A percentile compares a stretch with the other conserved stretches of the same genome.
These are phyloP conservation scores for Lochmaea crataegi DNA, from an alignment of 2,888 invertebrate species.

Conservation along the genomic window DNA sequence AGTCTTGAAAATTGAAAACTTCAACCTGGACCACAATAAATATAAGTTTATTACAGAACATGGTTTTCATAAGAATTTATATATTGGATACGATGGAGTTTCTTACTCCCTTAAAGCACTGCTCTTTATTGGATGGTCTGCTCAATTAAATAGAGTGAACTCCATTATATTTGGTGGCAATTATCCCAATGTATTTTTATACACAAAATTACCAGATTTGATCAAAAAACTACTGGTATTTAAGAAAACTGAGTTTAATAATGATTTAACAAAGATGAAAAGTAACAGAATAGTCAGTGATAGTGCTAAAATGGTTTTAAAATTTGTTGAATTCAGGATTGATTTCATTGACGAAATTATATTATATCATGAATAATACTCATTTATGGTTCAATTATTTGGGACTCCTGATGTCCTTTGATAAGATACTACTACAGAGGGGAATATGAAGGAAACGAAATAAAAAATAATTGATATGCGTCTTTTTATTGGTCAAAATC, in stretches of 20 bases:
- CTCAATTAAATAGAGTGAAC: conserved; percentile 43
- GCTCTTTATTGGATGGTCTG: conserved; percentile 54
- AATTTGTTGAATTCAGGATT: conserved; percentile 23
- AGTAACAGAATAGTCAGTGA: conserved; percentile 2
- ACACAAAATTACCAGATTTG: conserved; percentile 17
- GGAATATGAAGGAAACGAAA: background rate
- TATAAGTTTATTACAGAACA: conserved; percentile 74
- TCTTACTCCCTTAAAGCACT: conserved; percentile 73
- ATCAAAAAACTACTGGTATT: conserved; percentile 26
- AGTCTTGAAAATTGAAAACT: conserved; percentile 43
- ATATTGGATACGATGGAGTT: conserved; percentile 72
- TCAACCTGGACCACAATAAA: conserved; percentile 59
- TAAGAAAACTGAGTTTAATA: conserved; percentile 18
- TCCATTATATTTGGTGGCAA: conserved; percentile 48
- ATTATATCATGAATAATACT: background rate
- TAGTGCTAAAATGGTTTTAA: conserved; percentile 20
- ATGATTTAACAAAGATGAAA: conserved; percentile 10
- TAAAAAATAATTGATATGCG: background rate
- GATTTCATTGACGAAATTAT: conserved; percentile 10
- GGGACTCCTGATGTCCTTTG: no score
- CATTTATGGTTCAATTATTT: background rate
- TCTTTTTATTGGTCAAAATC: background rate
- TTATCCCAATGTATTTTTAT: conserved; percentile 49
- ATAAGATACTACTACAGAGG: no score
- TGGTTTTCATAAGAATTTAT: conserved; percentile 70